Conservation (phyloP, 2,797 vertebrate genomes). For the Phataginus tricuspis region DNA sequence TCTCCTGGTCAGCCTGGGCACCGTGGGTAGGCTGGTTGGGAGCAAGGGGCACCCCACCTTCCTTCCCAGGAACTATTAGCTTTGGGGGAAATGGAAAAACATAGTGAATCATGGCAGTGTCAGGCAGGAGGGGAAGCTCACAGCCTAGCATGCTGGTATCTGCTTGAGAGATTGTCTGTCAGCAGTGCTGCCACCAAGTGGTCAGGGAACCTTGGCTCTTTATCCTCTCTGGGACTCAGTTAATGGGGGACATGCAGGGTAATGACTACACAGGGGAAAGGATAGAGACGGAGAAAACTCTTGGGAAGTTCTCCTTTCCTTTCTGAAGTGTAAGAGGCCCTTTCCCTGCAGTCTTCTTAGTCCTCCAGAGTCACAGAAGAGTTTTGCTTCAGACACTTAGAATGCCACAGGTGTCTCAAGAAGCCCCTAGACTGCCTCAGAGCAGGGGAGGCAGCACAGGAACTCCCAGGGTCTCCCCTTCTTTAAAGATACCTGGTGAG, state of each 20-base stretch:
- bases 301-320: neutral
- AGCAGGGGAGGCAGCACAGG: neutral
- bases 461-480: constrained; percentile 58
- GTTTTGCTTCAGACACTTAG: neutral
- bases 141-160: neutral
- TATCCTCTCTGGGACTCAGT: neutral
- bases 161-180: neutral
- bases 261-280: neutral
- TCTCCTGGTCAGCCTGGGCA: constrained; percentile 91
- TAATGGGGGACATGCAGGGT: neutral
- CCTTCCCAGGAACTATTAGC: constrained; percentile 91
- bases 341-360: neutral
- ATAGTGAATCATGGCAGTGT: neutral
- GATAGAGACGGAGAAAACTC: neutral
- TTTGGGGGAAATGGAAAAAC: constrained; percentile 80
- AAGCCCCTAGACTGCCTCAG: neutral
- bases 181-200: neutral
- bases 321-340: neutral
- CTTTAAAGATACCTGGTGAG: constrained; percentile 92
- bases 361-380: neutral
- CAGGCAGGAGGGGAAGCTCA: neutral
- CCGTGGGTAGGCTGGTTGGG: constrained; percentile 91
- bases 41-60: constrained; percentile 90
- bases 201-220: neutral
- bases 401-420: neutral